phyloP scores from a whole-genome alignment of 1,140 invertebrate species.

The Ladona fulva region DNA sequence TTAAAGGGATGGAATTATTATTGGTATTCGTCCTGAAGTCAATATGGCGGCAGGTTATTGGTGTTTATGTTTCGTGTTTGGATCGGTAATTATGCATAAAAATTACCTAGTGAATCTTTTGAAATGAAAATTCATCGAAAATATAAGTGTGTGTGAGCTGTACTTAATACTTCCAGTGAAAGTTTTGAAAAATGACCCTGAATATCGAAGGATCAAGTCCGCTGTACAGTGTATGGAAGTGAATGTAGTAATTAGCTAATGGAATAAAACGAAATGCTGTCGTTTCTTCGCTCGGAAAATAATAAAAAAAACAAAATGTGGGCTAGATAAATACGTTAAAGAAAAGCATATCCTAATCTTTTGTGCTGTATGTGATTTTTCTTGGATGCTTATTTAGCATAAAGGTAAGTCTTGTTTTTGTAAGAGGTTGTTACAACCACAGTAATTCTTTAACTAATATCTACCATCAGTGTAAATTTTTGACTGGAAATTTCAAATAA shows the following conservation, averaged over 20 bases:
- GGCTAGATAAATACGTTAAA: neutral
- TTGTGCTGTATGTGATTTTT: neutral
- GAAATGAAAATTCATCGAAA: neutral
- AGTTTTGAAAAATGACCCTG: neutral
- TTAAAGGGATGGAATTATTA: neutral
- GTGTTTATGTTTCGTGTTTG: constrained; percentile 9
- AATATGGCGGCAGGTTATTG: neutral
- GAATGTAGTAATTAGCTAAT: constrained; percentile 10
- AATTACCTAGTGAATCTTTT: neutral
- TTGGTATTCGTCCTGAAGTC: neutral
- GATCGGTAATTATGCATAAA: neutral
- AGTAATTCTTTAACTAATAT: no score
- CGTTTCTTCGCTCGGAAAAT: neutral
- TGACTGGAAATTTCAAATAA: no score
- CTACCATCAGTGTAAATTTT: no score
- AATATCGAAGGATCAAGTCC: neutral
- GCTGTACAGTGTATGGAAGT: constrained; percentile 1
- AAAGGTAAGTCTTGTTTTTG: no score
- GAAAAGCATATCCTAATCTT: neutral
- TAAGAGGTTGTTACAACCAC: no score
- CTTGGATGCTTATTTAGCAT: no score
- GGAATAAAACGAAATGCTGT: neutral
- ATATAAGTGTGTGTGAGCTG: neutral
- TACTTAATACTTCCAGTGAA: neutral
- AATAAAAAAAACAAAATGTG: neutral